Conservation (phyloP, 2,888 invertebrate genomes). For the Cheilosia scutellata region DNA sequence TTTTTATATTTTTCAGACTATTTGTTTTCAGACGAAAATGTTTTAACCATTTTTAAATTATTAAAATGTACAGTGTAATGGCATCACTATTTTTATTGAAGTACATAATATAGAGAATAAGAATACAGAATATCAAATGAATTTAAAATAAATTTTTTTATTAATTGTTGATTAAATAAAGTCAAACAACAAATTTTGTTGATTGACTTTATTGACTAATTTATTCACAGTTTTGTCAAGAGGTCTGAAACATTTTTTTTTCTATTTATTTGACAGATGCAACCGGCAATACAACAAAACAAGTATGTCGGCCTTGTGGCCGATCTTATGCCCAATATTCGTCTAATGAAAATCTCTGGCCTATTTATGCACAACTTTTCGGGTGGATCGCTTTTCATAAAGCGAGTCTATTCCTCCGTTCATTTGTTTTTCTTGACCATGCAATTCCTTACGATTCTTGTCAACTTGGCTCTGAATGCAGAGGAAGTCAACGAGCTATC, state of each 20-base stretch:
- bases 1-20: too few relatives aligned
- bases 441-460: constrained; percentile 87
- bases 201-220: too few relatives aligned
- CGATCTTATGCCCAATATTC: constrained; percentile 93
- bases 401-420: constrained; percentile 86
- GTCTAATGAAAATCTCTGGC: constrained; percentile 90
- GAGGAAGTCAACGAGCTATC: constrained; percentile 90
- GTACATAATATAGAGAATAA: too few relatives aligned
- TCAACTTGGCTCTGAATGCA: constrained; percentile 89
- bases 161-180: too few relatives aligned
- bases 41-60: too few relatives aligned
- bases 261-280: constrained; percentile 31
- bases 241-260: background rate
- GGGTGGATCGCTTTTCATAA: constrained; percentile 86
- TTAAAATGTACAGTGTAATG: too few relatives aligned
- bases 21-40: too few relatives aligned
- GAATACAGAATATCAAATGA: too few relatives aligned
- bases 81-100: too few relatives aligned
- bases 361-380: constrained; percentile 93
- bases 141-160: too few relatives aligned
- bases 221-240: too few relatives aligned
- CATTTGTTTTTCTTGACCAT: constrained; percentile 87
- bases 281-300: constrained; percentile 42
- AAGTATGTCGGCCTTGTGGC: constrained; percentile 89
- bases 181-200: too few relatives aligned